Evolutionary conservation across 2,888 invertebrate genomes (phyloP).

Genomic region (Phanerotoma sp.): DNA sequence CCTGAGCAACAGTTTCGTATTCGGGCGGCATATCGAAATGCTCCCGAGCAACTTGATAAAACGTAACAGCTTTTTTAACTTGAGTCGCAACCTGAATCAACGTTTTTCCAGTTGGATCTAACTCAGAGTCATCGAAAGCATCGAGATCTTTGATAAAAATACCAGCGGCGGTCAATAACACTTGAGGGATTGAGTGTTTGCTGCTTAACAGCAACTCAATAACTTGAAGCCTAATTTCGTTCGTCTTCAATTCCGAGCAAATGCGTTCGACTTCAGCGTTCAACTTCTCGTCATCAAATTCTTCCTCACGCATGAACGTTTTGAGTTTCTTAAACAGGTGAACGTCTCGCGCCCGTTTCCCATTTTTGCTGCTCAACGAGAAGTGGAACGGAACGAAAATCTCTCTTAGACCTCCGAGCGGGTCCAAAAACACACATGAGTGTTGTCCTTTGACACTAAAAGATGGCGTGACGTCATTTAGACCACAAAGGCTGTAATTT

Average conservation of each 20-base stretch:
- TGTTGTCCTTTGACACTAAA: slow-evolving; percentile 63
- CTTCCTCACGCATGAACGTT: slow-evolving; percentile 65
- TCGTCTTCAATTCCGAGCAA: slow-evolving; percentile 68
- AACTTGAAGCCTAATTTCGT: slow-evolving; percentile 71
- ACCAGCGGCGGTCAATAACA: slow-evolving; percentile 61
- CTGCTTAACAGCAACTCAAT: slow-evolving; percentile 70
- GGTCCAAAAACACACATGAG: slow-evolving; percentile 79
- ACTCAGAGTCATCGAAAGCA: slow-evolving; percentile 42
- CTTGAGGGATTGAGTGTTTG: slow-evolving; percentile 65
- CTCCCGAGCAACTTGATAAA: slow-evolving; percentile 47
- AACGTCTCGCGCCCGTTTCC: slow-evolving; percentile 82
- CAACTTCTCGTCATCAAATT: slow-evolving; percentile 59
- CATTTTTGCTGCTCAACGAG: slow-evolving; percentile 84
- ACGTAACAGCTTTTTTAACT: slow-evolving; percentile 43
- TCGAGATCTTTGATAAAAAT: slow-evolving; percentile 55
- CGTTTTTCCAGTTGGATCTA: slow-evolving; percentile 43
- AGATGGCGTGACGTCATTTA: slow-evolving; percentile 58
- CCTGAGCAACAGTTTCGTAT: slow-evolving; percentile 43
- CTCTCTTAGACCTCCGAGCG: slow-evolving; percentile 79
- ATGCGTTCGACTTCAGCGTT: slow-evolving; percentile 62
- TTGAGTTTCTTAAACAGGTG: slow-evolving; percentile 80
- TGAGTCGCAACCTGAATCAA: slow-evolving; percentile 43
- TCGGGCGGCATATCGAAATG: slow-evolving; percentile 46
- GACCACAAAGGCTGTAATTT: slow-evolving; percentile 78
- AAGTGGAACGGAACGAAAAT: slow-evolving; percentile 89